Conservation (phyloP, 2,888 invertebrate species). For the Dicranocentrus wangi region DNA sequence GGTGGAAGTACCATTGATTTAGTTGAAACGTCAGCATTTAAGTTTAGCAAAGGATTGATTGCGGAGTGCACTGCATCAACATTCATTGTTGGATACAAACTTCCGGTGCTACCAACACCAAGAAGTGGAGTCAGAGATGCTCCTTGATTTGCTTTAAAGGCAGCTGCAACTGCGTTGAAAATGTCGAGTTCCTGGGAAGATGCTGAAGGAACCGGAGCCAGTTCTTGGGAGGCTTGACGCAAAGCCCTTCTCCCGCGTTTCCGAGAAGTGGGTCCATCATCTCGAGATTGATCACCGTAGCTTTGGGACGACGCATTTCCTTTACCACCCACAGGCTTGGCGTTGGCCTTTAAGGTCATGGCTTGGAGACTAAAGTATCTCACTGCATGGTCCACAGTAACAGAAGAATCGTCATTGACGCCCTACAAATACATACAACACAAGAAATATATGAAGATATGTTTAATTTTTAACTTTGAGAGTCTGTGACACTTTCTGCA, state of each 20-base stretch:
- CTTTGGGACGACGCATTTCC: not conserved
- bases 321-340: constrained; percentile 6
- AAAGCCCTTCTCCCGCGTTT: constrained; percentile 37
- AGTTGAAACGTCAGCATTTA: constrained; percentile 9
- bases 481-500: too few species aligned
- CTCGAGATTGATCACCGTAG: not conserved
- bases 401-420: constrained; percentile 8
- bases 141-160: constrained; percentile 11
- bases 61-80: constrained; percentile 28
- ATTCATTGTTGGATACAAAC: constrained; percentile 40
- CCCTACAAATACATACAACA: constrained; percentile 29
- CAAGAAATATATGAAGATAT: not conserved
- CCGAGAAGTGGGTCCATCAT: constrained; percentile 23
- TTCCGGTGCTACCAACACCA: not conserved
- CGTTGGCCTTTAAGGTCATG: not conserved
- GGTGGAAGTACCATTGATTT: not conserved
- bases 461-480: not conserved
- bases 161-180: constrained; percentile 35
- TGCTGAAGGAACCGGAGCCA: not conserved
- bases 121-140: not conserved
- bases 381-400: constrained; percentile 33
- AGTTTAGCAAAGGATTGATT: constrained; percentile 8
- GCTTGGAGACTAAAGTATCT: constrained; percentile 37
- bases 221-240: constrained; percentile 43
- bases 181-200: constrained; percentile 10